Evolutionary conservation across 2,888 invertebrate species (phyloP).

Genomic region (Melanostoma scalare): DNA sequence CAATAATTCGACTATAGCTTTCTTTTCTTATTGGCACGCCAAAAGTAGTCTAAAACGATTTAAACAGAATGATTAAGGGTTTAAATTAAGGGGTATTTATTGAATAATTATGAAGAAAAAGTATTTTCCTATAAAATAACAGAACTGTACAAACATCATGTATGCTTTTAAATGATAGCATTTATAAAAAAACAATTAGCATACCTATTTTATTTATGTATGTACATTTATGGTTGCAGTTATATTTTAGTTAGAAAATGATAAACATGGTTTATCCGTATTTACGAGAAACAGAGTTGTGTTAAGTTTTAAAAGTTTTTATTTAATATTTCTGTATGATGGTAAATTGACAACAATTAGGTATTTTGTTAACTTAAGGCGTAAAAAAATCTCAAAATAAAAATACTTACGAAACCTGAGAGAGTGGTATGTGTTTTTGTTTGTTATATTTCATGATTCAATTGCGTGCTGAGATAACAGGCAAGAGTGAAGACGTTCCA

Average conservation of each 20-base stretch:
- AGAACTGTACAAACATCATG: constrained; percentile 55
- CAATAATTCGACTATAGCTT: constrained; percentile 22
- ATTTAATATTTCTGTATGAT: constrained; percentile 31
- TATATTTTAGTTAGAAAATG: constrained; percentile 22
- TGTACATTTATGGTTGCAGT: constrained; percentile 45
- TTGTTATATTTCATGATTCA: too few relatives aligned
- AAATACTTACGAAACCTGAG: constrained; percentile 58
- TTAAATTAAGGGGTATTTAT: constrained; percentile 41
- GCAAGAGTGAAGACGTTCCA: too few relatives aligned
- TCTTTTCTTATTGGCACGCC: constrained; percentile 56
- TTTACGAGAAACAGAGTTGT: constrained; percentile 39
- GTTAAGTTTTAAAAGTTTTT: constrained; percentile 48
- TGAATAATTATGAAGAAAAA: constrained; percentile 45
- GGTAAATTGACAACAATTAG: constrained; percentile 9
- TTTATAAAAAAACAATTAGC: constrained; percentile 44
- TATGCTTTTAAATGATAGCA: constrained; percentile 61
- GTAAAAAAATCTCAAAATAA: constrained; percentile 52
- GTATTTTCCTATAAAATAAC: constrained; percentile 60
- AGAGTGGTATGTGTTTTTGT: background rate
- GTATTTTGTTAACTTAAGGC: constrained; percentile 36
- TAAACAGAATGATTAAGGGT: constrained; percentile 19
- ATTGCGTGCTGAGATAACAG: too few relatives aligned
- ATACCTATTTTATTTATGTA: constrained; percentile 24
- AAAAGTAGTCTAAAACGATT: constrained; percentile 37
- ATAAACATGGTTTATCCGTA: constrained; percentile 20